Evolutionary conservation across 1,140 invertebrate species (phyloP).

Genomic region (Drosophila nigrodunni): DNA sequence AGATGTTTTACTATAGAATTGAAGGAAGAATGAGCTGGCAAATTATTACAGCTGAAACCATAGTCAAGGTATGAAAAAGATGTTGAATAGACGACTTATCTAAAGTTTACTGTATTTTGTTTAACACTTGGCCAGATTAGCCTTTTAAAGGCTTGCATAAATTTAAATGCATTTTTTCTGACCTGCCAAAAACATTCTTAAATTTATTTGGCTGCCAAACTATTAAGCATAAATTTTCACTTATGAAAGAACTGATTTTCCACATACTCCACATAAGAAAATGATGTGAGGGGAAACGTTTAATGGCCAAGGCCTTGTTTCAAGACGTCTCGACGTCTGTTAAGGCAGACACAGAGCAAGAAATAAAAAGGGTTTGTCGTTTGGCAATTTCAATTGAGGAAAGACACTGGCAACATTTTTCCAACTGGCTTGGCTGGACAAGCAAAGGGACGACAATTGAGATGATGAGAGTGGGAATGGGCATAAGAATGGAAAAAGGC

Average conservation of each 20-base stretch:
- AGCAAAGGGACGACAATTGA: constrained; percentile 41
- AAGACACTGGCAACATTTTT: constrained; percentile 29
- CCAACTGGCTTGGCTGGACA: constrained; percentile 28
- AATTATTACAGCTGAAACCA: neutral
- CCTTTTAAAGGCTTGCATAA: too few relatives aligned
- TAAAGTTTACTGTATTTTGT: too few relatives aligned
- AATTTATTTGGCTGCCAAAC: too few relatives aligned
- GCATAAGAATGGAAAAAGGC: constrained; percentile 3
- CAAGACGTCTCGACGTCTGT: neutral
- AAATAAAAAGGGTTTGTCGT: constrained; percentile 17
- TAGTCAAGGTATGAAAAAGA: neutral
- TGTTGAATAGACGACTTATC: too few relatives aligned
- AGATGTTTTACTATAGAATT: too few relatives aligned
- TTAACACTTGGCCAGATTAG: too few relatives aligned
- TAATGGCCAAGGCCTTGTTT: constrained; percentile 2
- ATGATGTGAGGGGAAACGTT: neutral
- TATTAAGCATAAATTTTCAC: neutral
- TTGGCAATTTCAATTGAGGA: constrained; percentile 16
- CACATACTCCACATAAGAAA: neutral
- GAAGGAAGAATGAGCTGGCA: neutral
- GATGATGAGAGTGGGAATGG: constrained; percentile 26
- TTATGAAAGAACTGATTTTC: neutral
- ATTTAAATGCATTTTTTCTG: too few relatives aligned
- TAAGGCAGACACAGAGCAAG: neutral
- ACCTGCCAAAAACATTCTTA: too few relatives aligned